phyloP scores from a whole-genome alignment of 2,797 vertebrate species.

The Percopsis omiscomaycus region DNA sequence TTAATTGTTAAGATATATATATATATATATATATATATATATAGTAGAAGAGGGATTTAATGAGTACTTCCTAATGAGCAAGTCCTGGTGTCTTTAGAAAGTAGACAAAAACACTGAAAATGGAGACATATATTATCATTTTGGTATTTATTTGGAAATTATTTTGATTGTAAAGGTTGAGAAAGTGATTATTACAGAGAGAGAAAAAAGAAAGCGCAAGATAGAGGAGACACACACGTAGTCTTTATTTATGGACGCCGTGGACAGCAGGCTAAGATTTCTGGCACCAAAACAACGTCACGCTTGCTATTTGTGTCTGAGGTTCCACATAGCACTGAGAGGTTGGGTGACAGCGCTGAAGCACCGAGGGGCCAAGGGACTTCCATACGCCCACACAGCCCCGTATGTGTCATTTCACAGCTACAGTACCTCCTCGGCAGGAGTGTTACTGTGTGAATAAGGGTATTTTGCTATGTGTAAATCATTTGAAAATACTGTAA shows the following conservation, averaged over 20 bases:
- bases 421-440: constrained; percentile 17
- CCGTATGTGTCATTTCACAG: constrained; percentile 59
- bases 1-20: neutral
- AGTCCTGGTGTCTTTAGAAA: neutral
- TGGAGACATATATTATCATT: neutral
- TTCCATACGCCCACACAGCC: constrained; percentile 45
- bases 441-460: neutral
- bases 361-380: constrained; percentile 60
- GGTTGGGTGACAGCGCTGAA: constrained; percentile 68
- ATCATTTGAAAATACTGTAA: neutral
- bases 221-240: neutral
- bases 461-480: neutral
- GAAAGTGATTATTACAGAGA: constrained; percentile 13
- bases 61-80: no score
- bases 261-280: constrained; percentile 80
- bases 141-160: neutral
- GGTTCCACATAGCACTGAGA: constrained; percentile 73
- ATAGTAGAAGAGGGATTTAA: no score
- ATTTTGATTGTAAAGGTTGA: constrained; percentile 15
- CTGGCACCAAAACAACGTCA: constrained; percentile 82
- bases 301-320: constrained; percentile 76
- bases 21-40: no score
- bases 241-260: constrained; percentile 73
- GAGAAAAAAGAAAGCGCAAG: constrained; percentile 41
- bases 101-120: neutral